phyloP scores from a whole-genome alignment of 1,140 invertebrate genomes.

The Brachionus asplanchnoidis region DNA sequence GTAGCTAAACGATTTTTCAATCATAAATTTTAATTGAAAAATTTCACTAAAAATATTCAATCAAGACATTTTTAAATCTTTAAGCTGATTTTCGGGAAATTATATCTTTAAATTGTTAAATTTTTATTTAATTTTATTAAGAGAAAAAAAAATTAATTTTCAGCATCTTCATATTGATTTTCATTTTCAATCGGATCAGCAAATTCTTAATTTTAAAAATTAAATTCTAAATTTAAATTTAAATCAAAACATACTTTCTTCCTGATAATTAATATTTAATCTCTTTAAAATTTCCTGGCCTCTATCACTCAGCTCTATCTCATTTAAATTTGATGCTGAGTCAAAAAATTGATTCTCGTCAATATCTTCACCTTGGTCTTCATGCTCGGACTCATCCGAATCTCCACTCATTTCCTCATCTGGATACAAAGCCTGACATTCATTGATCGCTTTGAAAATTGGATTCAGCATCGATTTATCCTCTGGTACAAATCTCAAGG shows the following conservation, averaged over 20 bases:
- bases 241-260: not conserved
- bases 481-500: slow-evolving; percentile 65
- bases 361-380: not conserved
- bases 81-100: too few species aligned
- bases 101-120: too few species aligned
- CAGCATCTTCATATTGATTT: slow-evolving; percentile 31
- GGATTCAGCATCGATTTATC: slow-evolving; percentile 62
- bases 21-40: not conserved
- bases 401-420: slow-evolving; percentile 57
- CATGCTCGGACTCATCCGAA: not conserved
- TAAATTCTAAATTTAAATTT: not conserved
- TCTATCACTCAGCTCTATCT: not conserved
- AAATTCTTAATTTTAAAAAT: not conserved
- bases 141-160: not conserved
- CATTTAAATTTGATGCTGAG: not conserved
- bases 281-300: not conserved
- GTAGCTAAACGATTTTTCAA: too few species aligned
- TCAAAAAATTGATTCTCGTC: slow-evolving; percentile 17
- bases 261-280: not conserved
- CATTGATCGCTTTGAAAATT: slow-evolving; percentile 67
- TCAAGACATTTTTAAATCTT: not conserved
- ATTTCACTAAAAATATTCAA: not conserved
- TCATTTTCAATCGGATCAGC: not conserved
- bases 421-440: slow-evolving; percentile 67
- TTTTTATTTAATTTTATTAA: not conserved